Evolutionary conservation across 2,888 invertebrate species (phyloP), one percentile per base, ranked within the genome.

Genomic region (Parnassius apollo): DNA sequence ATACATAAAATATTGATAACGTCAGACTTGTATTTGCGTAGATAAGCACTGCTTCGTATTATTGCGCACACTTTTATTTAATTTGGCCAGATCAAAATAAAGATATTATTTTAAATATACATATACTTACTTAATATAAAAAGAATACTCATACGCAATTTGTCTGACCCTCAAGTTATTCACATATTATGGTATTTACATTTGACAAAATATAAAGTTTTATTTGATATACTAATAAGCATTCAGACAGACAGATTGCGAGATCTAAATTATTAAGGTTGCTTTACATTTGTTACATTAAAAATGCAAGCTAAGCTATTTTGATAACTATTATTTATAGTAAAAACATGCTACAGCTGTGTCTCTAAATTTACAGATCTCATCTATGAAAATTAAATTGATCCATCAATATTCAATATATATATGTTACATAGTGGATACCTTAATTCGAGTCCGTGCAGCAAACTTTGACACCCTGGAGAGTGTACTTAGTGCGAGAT

Each of bases 391-490:
- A 49, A 58, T 11, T 18, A 13, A 13, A 44, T 54, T 3, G 9
- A 51, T 51, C 4, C 10, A 35, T 61, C 18, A 18, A 52, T 42
- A 53, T 53, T 22, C 9, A 11, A 51, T 44, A 25, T 53, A 2
- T 12, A 22, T 49, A 42, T 18, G 13, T 35, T 35, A 35, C 7
- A 35, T 35, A 35, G 35, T 35, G 12, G 42, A 42, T 84, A 94
- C 94, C 93, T 97, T 96, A 80, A 96, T 94, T 75, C 96, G 93
- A 61, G 97, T 96, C 75, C 96, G 94, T 66, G 96, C 95, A 51
- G 97, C 97, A 85, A 96, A 95, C 93, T 96, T 97, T 81, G 97
- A 96, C 69, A 98, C 98, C 93, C 97, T 98, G 73, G 97, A 96
- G 71, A 98, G 92, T 64, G 97, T 97, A 76, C 97, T 97, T 77